Conservation (phyloP, 2,888 invertebrate species). For the Caenorhabditis sulstoni region DNA sequence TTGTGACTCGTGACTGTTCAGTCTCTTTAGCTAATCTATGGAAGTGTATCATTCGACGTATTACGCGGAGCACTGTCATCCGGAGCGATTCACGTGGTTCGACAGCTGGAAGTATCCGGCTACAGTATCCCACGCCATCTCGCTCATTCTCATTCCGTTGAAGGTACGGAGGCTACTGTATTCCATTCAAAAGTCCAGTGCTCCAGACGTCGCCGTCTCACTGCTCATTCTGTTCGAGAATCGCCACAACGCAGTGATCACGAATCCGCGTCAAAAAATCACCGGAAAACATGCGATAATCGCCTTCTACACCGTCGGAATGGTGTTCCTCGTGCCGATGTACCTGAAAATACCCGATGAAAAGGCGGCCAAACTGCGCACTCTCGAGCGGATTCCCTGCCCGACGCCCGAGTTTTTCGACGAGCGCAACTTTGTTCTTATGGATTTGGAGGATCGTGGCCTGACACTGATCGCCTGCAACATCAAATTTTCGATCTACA, state of each 20-base stretch:
- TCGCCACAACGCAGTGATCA: slow-evolving; percentile 4
- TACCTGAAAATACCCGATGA: background rate
- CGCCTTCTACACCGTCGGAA: background rate
- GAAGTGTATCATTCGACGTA: background rate
- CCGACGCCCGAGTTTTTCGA: slow-evolving; percentile 5
- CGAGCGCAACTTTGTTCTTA: background rate
- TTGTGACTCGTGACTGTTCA: too few relatives aligned
- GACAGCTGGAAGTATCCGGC: slow-evolving; percentile 18
- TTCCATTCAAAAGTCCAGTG: slow-evolving; percentile 8
- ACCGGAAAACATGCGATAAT: background rate
- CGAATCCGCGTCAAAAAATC: background rate
- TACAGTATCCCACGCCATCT: slow-evolving; percentile 11
- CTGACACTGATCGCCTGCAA: background rate
- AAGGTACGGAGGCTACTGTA: slow-evolving; percentile 9
- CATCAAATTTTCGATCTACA: background rate
- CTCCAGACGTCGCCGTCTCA: background rate
- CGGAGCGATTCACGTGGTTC: slow-evolving; percentile 16
- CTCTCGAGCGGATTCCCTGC: slow-evolving; percentile 5
- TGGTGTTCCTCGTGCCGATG: background rate
- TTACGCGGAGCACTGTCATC: slow-evolving; percentile 10
- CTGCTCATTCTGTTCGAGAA: slow-evolving; percentile 3
- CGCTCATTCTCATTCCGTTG: slow-evolving; percentile 8
- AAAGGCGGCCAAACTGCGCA: background rate
- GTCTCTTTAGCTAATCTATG: background rate
- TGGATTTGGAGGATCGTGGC: background rate